Evolutionary conservation across 2,113 vertebrate species (phyloP).

Genomic region (Camelus bactrianus): DNA sequence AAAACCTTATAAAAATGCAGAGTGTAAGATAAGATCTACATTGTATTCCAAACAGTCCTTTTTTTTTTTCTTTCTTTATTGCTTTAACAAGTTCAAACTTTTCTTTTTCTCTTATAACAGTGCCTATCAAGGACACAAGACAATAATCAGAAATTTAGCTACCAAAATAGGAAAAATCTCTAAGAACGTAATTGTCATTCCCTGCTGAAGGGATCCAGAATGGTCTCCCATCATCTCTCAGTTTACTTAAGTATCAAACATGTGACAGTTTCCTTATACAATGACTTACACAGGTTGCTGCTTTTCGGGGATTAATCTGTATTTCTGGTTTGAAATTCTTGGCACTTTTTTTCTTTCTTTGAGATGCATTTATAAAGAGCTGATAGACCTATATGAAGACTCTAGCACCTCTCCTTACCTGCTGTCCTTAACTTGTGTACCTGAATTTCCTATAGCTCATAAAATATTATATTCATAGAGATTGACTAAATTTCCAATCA

Average conservation of each 20-base stretch:
- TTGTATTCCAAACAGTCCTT: background rate
- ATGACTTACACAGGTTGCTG: background rate
- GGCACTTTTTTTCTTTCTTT: conserved; percentile 11
- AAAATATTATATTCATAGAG: background rate
- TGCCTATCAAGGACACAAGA: background rate
- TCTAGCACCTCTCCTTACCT: background rate
- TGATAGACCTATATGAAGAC: background rate
- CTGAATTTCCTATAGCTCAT: background rate
- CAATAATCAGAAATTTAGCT: conserved; percentile 27
- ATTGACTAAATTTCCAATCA: conserved; percentile 33
- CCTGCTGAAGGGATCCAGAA: background rate
- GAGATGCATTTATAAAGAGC: background rate
- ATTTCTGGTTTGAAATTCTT: conserved; percentile 59
- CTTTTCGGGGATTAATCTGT: conserved; percentile 21
- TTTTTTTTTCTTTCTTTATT: background rate
- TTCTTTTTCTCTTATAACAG: background rate
- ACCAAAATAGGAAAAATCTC: background rate
- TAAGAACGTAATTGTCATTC: background rate
- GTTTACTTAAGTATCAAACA: background rate
- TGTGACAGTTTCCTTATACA: background rate
- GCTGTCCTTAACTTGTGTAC: conserved; percentile 18
- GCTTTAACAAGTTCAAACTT: background rate
- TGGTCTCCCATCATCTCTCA: background rate
- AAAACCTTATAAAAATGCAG: background rate
- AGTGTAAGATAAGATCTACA: background rate